Percentiles rank a stretch among this genome's conserved stretches.
These are phyloP conservation scores for Papilio polytes DNA, from an alignment of 1,140 invertebrate genomes.

Conservation along the genomic window DNA sequence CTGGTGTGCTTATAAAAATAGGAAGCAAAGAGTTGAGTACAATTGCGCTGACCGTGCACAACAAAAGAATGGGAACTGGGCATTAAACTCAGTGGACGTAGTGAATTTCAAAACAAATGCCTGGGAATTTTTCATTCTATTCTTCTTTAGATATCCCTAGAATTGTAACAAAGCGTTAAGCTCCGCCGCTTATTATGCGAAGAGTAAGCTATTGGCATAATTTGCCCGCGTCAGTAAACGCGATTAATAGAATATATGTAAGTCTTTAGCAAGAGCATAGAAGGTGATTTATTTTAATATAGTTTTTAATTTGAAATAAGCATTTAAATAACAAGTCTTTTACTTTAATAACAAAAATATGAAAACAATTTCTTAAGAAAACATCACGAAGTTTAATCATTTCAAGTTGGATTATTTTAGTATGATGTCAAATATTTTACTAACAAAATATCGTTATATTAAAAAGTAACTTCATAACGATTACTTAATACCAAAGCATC, in stretches of 20 bases:
- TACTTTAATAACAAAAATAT: neutral
- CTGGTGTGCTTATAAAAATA: neutral
- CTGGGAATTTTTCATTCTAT: slow-evolving; percentile 15
- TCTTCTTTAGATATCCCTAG: slow-evolving; percentile 16
- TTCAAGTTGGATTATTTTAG: neutral
- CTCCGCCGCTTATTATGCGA: neutral
- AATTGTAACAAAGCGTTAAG: neutral
- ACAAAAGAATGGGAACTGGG: slow-evolving; percentile 4
- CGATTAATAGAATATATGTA: neutral
- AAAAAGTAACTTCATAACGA: slow-evolving; percentile 12
- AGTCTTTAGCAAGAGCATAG: neutral
- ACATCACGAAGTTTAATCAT: neutral
- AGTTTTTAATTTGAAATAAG: neutral
- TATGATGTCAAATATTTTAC: neutral
- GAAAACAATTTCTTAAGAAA: too few species aligned
- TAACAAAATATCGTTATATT: neutral
- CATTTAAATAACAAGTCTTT: neutral
- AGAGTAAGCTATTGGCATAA: slow-evolving; percentile 6
- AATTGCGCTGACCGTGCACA: neutral
- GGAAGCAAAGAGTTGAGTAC: neutral
- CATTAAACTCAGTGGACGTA: neutral
- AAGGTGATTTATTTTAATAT: neutral
- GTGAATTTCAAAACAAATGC: slow-evolving; percentile 13
- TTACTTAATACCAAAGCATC: slow-evolving; percentile 5
- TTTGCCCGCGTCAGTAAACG: neutral